phyloP scores from a whole-genome alignment of 35 echinoderm and acorn worm genomes.

The Apostichopus japonicus region DNA sequence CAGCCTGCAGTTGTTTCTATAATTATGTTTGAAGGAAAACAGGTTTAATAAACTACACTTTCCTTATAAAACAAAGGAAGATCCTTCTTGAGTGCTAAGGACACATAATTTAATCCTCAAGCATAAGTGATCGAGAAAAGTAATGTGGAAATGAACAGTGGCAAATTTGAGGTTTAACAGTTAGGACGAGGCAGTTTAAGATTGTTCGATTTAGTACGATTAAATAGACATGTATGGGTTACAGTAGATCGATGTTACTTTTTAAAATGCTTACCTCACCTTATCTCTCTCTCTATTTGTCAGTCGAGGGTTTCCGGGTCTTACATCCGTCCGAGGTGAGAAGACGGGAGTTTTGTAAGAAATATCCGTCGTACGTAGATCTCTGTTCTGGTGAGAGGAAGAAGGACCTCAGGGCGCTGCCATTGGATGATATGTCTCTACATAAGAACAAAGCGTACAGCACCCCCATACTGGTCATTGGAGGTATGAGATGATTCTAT shows the following conservation, averaged over 20 bases:
- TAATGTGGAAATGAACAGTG: too few relatives aligned
- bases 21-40: too few relatives aligned
- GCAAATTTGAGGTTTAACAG: too few relatives aligned
- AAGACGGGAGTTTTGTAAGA: not conserved
- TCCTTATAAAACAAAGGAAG: too few relatives aligned
- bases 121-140: too few relatives aligned
- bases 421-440: slow-evolving; percentile 68
- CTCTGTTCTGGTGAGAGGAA: slow-evolving; percentile 43
- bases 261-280: not conserved
- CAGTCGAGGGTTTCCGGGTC: not conserved
- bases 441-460: slow-evolving; percentile 60
- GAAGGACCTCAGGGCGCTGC: slow-evolving; percentile 37
- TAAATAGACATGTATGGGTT: not conserved
- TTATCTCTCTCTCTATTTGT: not conserved
- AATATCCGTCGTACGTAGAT: slow-evolving; percentile 1
- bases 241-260: not conserved
- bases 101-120: too few relatives aligned
- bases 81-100: too few relatives aligned
- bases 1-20: too few relatives aligned
- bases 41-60: too few relatives aligned
- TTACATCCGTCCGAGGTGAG: not conserved
- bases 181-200: too few relatives aligned
- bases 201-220: not conserved
- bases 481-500: slow-evolving; percentile 37
- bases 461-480: slow-evolving; percentile 75